Evolutionary conservation across 2,888 invertebrate species (phyloP), one percentile per base, ranked within the genome.

Genomic region (Suillia variegata): DNA sequence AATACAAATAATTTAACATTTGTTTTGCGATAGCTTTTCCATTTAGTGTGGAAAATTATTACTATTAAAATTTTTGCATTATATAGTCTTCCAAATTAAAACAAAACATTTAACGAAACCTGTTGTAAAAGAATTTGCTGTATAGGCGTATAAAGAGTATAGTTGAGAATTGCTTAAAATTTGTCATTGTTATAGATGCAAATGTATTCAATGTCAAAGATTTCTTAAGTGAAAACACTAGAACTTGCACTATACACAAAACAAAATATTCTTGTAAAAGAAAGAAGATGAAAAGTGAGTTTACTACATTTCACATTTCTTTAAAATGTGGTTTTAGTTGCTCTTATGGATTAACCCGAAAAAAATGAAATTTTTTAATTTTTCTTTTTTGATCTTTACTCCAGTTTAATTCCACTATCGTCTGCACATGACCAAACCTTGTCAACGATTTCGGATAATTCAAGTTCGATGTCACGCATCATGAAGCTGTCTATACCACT

Each of bases 401-500:
- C 76, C 64, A 75, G 64, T 62, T 78, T 77, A 50, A 79, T 74
- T 64, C 76, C 76, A 59, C 76, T 74, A 53, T 80, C 80, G 63
- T 80, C 80, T 24, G 73, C 70, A 64, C 73, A 70, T 15, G 74
- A 73, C 86, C 87, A 87, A 58, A 85, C 87, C 86, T 74, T 69
- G 57, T 75, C 79, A 49, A 79, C 79, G 57, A 78, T 77, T 57
- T 79, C 75, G 21, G 88, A 87, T 53, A 89, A 68, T 73, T 90
- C 89, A 65, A 86, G 87, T 70, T 89, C 87, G 82, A 88, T 85
- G 65, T 78, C 77, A 63, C 87, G 84, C 67, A 87, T 80, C 85
- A 89, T 88, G 69, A 88, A 88, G 68, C 88, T 87, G 42, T 87
- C 89, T 62, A 89, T 88, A 60, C 86, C 87, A 33, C 77, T 79